Percentiles rank a stretch among this genome's conserved stretches.
These are phyloP conservation scores for Nymphalis urticae DNA, from an alignment of 2,888 invertebrate species.

Conservation along the genomic window DNA sequence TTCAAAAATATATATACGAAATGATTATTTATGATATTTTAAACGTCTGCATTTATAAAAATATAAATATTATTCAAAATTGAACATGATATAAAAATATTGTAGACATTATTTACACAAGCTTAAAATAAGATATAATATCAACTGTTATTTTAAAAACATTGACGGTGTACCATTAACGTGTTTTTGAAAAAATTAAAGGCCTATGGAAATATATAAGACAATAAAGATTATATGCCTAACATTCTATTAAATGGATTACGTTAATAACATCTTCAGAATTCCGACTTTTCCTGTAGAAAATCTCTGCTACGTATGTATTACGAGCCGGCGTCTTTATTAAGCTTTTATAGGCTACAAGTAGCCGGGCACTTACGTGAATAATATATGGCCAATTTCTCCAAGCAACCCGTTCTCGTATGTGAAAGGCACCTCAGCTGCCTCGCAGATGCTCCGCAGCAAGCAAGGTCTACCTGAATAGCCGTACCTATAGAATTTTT, in stretches of 20 bases:
- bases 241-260: conserved; percentile 5
- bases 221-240: background rate
- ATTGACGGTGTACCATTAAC: too few species aligned
- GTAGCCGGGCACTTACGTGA: conserved; percentile 85
- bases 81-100: too few species aligned
- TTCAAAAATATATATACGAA: too few species aligned
- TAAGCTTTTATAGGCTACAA: conserved; percentile 39
- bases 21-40: too few species aligned
- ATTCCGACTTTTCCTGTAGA: conserved; percentile 24
- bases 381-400: conserved; percentile 87
- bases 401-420: conserved; percentile 87
- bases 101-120: too few species aligned
- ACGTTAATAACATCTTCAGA: conserved; percentile 7
- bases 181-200: background rate
- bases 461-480: conserved; percentile 86
- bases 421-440: conserved; percentile 85
- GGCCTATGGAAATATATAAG: background rate
- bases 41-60: too few species aligned
- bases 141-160: too few species aligned
- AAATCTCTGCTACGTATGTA: conserved; percentile 32
- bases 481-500: conserved; percentile 77
- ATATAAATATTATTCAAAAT: too few species aligned
- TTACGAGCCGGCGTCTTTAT: conserved; percentile 34
- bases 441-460: conserved; percentile 88
- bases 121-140: too few species aligned